A percentile compares a stretch with the other conserved stretches of the same genome.
These are phyloP conservation scores for Shinisaurus crocodilurus DNA, from an alignment of 2,113 vertebrate species.

Conservation along the genomic window DNA sequence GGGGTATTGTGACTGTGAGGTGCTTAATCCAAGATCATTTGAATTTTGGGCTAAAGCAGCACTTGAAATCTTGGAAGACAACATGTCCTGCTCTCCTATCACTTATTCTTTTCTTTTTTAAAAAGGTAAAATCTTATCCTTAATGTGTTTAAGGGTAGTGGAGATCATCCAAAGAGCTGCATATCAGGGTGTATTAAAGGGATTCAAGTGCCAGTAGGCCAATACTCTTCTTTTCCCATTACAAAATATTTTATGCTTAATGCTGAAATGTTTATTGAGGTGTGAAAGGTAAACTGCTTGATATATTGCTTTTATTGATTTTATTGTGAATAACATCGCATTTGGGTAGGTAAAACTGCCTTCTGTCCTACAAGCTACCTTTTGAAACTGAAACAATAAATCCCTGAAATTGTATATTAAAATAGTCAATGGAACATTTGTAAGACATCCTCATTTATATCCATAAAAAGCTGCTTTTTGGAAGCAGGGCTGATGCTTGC, in stretches of 20 bases:
- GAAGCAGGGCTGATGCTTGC: slow-evolving; percentile 25
- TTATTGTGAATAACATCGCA: slow-evolving; percentile 43
- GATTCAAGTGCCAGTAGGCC: background rate
- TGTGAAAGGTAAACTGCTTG: slow-evolving; percentile 29
- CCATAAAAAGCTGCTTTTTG: slow-evolving; percentile 20
- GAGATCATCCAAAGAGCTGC: background rate
- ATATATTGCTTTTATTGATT: slow-evolving; percentile 54
- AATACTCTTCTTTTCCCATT: background rate
- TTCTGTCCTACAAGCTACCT: slow-evolving; percentile 52
- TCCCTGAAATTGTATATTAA: slow-evolving; percentile 45
- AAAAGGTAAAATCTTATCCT: background rate
- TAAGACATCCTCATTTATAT: slow-evolving; percentile 43
- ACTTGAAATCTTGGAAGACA: background rate
- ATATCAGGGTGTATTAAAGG: background rate
- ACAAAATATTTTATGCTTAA: slow-evolving; percentile 13
- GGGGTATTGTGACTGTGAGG: no score
- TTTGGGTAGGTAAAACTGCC: slow-evolving; percentile 48
- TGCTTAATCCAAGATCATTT: background rate
- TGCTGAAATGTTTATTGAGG: slow-evolving; percentile 28
- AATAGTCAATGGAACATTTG: slow-evolving; percentile 51
- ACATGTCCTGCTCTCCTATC: background rate
- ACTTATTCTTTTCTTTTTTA: accelerated
- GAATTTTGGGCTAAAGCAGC: background rate
- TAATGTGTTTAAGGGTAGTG: background rate
- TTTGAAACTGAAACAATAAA: slow-evolving; percentile 60